Evolutionary conservation across 2,113 vertebrate species (phyloP).

Genomic region (Pachycephala philippinensis): DNA sequence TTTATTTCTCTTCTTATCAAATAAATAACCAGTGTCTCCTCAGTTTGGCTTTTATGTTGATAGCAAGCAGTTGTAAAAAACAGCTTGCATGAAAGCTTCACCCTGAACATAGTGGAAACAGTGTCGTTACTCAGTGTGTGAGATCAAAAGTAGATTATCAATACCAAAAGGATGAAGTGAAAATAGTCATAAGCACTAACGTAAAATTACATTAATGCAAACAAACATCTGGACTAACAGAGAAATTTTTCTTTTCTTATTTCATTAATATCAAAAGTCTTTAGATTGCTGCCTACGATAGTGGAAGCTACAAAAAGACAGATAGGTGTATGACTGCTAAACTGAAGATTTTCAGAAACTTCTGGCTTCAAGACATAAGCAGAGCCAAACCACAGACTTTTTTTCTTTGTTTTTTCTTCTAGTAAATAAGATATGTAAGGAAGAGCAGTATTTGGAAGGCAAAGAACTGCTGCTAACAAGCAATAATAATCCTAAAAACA

Average conservation of each 20-base stretch:
- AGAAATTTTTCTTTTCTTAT: background rate
- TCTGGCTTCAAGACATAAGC: background rate
- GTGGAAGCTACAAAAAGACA: background rate
- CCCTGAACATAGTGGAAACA: background rate
- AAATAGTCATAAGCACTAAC: background rate
- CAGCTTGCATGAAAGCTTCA: background rate
- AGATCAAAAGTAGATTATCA: background rate
- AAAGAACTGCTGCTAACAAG: background rate
- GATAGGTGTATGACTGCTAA: background rate
- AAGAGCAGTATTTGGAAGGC: background rate
- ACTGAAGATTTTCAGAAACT: background rate
- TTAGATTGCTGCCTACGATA: background rate
- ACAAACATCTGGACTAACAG: background rate
- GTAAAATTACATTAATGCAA: background rate
- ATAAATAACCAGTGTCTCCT: background rate
- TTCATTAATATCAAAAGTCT: background rate
- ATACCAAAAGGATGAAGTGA: background rate
- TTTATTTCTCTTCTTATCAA: background rate
- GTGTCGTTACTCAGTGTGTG: background rate
- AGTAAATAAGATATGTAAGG: background rate
- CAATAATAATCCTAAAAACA: constrained; percentile 5
- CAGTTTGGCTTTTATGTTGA: background rate
- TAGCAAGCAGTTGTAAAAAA: background rate
- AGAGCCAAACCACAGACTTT: background rate
- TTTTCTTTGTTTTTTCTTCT: background rate